Percentiles rank a stretch among this genome's conserved stretches.
These are phyloP conservation scores for Anaspis maculata DNA, from an alignment of 2,888 invertebrate species.

Conservation along the genomic window DNA sequence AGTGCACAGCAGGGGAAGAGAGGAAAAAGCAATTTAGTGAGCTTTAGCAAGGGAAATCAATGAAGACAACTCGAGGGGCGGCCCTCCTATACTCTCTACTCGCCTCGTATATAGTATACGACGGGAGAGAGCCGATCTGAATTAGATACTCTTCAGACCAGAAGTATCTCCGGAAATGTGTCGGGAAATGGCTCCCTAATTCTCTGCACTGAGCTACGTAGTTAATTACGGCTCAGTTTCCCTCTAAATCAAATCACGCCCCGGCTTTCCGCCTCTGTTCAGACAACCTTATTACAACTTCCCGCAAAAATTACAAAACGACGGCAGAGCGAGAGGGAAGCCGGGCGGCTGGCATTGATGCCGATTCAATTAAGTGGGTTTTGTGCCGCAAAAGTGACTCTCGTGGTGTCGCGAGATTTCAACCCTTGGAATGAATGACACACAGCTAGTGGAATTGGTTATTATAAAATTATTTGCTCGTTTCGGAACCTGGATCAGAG, in stretches of 20 bases:
- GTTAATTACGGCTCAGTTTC: constrained; percentile 36
- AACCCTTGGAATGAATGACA: too few species aligned
- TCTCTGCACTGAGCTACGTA: constrained; percentile 28
- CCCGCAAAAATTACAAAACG: constrained; percentile 24
- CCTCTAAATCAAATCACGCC: constrained; percentile 35
- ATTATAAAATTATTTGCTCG: too few species aligned
- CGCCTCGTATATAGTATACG: too few species aligned
- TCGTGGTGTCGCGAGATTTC: too few species aligned
- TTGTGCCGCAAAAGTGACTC: too few species aligned
- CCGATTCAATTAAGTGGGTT: constrained; percentile 14
- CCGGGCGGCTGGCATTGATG: too few species aligned
- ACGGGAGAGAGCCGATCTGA: constrained; percentile 26
- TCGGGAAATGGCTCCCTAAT: constrained; percentile 32
- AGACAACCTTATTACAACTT: constrained; percentile 26
- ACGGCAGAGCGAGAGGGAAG: too few species aligned
- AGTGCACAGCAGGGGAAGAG: too few species aligned
- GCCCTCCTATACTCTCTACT: too few species aligned
- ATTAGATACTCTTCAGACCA: constrained; percentile 33
- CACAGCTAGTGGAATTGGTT: too few species aligned
- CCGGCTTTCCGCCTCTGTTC: constrained; percentile 25
- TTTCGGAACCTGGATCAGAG: too few species aligned
- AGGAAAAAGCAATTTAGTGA: constrained; percentile 39
- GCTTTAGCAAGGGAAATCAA: constrained; percentile 40
- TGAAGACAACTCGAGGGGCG: constrained; percentile 31
- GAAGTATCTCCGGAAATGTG: constrained; percentile 30